Base-by-base conservation (phyloP, 92 coral and sea anemone species). In the Porites evermanni region DNA sequence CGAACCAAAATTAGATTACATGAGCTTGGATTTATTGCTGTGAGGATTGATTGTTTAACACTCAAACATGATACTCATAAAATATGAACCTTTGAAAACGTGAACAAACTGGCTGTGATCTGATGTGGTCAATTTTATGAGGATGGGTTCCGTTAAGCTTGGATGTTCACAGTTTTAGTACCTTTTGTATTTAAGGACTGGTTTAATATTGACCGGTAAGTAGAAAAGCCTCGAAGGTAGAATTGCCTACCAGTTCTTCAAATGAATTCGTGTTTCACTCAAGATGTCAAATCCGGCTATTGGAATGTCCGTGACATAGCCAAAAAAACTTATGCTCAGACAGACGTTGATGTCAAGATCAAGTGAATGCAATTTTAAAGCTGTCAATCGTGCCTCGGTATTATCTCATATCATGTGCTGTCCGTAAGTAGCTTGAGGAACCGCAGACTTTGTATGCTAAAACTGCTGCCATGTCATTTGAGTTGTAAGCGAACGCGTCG, bases 341-440 rank as follows among this genome's bases (percentile, higher is more conserved):
- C 88, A 87, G 90, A 88, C 92, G 94, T 77, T 79, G 94, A 92
- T 94, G 85, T 17, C 79, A 32, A 65, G 98, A 94, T 94, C 92
- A 94, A 77, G 71, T 11, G 82, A 82, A 88, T 92, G 87, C 88
- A 85, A 38, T 4, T 38, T 38, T 38, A 38, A 38, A 38, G 47
- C 87, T 94, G 98, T 91, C 92, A 72, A 94, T 94, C 94, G 78
- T 81, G 76, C 70, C 70, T 6, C 47, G 84, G 88, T 89, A 89
- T 92, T 94, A 86, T 74, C 87, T 32, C 56, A 47, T 78, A 70
- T 63, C 81, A 79, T 80, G 95, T 92, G 98, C 90, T 95, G 94
- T 92, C 95, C 88, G 92, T 92, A 86, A 89, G 88, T 86, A 74
- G 82, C 47, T 38, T 38, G 47, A 89, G 86, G 23, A 78, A 6